A percentile compares a stretch with the other conserved stretches of the same genome.
These are phyloP conservation scores for Lysiphlebus fabarum DNA, from an alignment of 1,140 invertebrate genomes.

Conservation along the genomic window DNA sequence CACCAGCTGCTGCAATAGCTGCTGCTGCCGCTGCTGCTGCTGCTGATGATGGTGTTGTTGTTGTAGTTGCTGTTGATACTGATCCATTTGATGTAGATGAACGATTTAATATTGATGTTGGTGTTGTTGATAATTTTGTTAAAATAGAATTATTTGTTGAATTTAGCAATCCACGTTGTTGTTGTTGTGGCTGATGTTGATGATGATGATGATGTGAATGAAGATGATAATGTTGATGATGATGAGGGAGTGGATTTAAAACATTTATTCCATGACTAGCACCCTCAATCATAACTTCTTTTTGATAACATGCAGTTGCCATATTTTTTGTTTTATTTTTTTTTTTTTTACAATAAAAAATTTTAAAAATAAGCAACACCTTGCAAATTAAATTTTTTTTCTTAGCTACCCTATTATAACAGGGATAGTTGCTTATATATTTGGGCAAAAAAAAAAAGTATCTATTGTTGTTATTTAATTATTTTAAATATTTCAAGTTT, in stretches of 20 bases:
- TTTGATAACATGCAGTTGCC: constrained; percentile 22
- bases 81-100: background rate
- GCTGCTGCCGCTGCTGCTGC: background rate
- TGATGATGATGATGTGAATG: constrained; percentile 19
- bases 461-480: too few relatives aligned
- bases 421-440: too few relatives aligned
- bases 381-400: too few relatives aligned
- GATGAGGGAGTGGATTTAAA: constrained; percentile 15
- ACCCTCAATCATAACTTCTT: constrained; percentile 16
- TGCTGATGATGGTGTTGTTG: too few relatives aligned
- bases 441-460: too few relatives aligned
- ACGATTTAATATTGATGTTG: constrained; percentile 5
- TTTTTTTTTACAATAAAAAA: background rate
- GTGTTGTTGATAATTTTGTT: constrained; percentile 5
- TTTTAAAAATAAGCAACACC: too few relatives aligned
- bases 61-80: too few relatives aligned
- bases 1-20: constrained; percentile 8
- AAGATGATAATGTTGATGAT: constrained; percentile 20
- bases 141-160: background rate
- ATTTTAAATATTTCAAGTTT: too few relatives aligned
- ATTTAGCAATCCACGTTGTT: background rate
- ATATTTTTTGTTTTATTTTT: constrained; percentile 6
- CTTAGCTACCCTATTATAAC: too few relatives aligned
- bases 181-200: constrained; percentile 8
- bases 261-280: constrained; percentile 7